Evolutionary conservation across 2,888 invertebrate species (phyloP), one percentile per base, ranked within the genome.

Genomic region (Dione juno): DNA sequence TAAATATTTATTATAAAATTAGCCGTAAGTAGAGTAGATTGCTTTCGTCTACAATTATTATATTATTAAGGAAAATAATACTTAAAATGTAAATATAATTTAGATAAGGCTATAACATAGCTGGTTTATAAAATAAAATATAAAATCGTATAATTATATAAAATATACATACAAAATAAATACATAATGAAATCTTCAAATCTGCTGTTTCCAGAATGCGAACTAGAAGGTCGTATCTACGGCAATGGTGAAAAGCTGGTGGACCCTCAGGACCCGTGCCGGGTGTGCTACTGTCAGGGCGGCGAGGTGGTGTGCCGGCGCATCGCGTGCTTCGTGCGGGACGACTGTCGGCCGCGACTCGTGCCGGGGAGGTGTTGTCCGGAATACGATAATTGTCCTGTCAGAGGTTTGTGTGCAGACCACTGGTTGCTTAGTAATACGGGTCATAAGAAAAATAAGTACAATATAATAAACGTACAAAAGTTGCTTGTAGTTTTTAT

Each of bases 211-310:
- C 7, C 92, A 96, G 96, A 96, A 89, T 97, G 97, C 82, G 95
- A 96, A 82, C 94, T 95, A 85, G 95, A 96, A 83, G 96, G 96
- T 21, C 94, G 94, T 79, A 94, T 94, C 73, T 97, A 96, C 88
- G 95, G 94, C 75, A 96, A 97, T 84, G 97, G 97, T 14, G 96
- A 96, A 88, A 95, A 95, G 85, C 92, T 97, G 72, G 94, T 95
- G 76, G 95, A 95, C 82, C 95, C 95, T 6, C 94, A 94, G 76
- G 95, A 95, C 77, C 96, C 96, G 37, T 97, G 97, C 89, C 95
- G 95, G 80, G 96, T 96, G 72, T 97, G 97, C 88, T 96, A 96
- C 88, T 97, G 97, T 87, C 95, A 96, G 88, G 96, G 96, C 28
- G 96, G 96, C 1, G 96, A 96, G 85, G 95, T 97, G 78, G 95